Conservation (phyloP, 2,113 vertebrate genomes). For the Alethe castanea region DNA sequence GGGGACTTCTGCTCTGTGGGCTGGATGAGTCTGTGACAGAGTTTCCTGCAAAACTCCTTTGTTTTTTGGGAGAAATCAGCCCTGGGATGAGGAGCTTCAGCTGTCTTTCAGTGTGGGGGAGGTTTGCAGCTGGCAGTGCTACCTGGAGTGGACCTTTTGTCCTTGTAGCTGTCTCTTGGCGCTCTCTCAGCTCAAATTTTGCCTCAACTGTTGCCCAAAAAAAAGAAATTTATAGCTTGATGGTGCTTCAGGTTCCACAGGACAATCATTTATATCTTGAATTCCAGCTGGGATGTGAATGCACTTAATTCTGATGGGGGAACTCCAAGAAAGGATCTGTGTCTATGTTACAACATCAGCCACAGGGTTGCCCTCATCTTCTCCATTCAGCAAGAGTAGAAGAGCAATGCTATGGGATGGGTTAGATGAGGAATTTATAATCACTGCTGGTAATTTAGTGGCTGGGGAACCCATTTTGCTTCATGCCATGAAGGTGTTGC, state of each 20-base stretch:
- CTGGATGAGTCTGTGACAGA: neutral
- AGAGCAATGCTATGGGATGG: neutral
- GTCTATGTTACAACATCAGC: accelerated
- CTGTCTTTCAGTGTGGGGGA: accelerated
- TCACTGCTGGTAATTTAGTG: accelerated
- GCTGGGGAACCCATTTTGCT: neutral
- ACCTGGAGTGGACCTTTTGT: neutral
- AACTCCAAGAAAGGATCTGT: neutral
- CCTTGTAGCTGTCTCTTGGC: neutral
- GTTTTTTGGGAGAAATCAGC: neutral
- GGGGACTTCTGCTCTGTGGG: neutral
- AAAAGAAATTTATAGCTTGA: neutral
- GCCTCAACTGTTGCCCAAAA: neutral
- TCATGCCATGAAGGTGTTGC: accelerated
- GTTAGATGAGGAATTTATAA: neutral
- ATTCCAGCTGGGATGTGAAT: neutral
- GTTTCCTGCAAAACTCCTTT: neutral
- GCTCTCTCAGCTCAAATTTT: neutral
- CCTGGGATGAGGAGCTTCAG: neutral
- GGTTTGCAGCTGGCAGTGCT: neutral
- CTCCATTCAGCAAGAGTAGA: neutral
- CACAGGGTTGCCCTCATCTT: accelerated
- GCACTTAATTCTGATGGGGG: neutral
- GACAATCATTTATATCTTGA: neutral
- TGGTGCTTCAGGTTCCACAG: neutral